A percentile compares a stretch with the other conserved stretches of the same genome.
Conservation (phyloP, 2,797 vertebrate genomes). For the Lacerta viridis region DNA sequence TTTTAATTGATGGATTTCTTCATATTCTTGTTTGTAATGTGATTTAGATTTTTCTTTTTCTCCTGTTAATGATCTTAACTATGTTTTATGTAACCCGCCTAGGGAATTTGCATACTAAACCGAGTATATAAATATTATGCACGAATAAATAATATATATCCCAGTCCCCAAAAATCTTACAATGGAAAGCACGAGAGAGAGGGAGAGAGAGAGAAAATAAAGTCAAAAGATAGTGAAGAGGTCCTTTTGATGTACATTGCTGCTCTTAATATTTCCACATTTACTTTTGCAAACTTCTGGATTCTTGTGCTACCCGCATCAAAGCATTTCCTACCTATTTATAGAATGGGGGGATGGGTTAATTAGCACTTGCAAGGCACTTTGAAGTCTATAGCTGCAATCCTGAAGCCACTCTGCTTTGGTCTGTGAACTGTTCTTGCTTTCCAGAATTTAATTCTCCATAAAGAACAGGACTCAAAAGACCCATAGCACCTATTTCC, state of each 20-base stretch:
- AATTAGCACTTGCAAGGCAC: conserved; percentile 5
- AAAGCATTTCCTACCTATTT: neutral
- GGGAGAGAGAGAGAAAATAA: neutral
- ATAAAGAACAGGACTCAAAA: neutral
- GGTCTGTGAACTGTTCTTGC: neutral
- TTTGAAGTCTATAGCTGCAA: neutral
- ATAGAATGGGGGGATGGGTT: neutral
- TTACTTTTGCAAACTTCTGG: neutral
- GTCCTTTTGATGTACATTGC: neutral
- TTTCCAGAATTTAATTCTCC: neutral
- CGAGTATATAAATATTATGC: no score
- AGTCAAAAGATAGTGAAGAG: neutral
- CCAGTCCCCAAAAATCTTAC: neutral
- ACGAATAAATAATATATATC: neutral
- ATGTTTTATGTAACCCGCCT: no score
- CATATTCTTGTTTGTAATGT: no score
- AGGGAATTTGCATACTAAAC: no score
- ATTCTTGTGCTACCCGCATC: neutral
- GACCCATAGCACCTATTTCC: neutral
- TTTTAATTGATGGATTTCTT: no score
- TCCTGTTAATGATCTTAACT: no score
- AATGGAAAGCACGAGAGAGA: neutral
- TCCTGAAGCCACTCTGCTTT: neutral
- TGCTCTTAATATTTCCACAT: neutral
- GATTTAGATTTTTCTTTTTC: no score